These are phyloP conservation scores for Parauchenoglanis ngamensis DNA, from an alignment of 2,797 vertebrate genomes.

Conservation along the genomic window DNA sequence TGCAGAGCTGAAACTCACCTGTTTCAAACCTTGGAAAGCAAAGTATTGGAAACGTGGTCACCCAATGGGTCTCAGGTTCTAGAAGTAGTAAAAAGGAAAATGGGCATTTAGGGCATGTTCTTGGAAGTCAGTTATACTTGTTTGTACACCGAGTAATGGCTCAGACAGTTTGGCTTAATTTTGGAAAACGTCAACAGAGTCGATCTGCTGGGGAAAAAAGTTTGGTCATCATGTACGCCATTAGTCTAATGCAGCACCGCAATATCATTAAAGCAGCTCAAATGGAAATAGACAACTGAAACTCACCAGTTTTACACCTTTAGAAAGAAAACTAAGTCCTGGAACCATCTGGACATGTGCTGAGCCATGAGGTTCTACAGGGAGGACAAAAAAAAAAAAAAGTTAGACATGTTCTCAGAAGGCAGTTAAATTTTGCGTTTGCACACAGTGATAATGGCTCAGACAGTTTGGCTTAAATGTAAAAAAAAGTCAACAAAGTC, in stretches of 20 bases:
- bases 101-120: background rate
- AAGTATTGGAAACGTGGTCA: background rate
- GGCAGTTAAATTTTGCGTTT: no score
- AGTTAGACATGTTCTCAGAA: background rate
- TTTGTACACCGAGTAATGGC: background rate
- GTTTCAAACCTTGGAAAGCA: no score
- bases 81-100: background rate
- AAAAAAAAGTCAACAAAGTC: conserved; percentile 52
- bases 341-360: background rate
- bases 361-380: background rate
- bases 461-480: conserved; percentile 51
- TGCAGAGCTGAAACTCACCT: background rate
- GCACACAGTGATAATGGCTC: background rate
- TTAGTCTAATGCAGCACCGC: background rate
- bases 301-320: background rate
- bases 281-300: background rate
- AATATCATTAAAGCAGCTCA: background rate
- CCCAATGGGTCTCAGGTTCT: background rate
- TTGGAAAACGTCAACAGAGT: conserved; percentile 48
- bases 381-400: fast-evolving
- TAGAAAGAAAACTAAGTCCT: background rate
- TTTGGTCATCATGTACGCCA: conserved; percentile 44
- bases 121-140: no score
- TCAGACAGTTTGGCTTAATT: conserved; percentile 56
- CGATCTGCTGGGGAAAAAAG: conserved; percentile 61